Conservation (phyloP, 2,113 vertebrate genomes). For the Ceratotherium simum region DNA sequence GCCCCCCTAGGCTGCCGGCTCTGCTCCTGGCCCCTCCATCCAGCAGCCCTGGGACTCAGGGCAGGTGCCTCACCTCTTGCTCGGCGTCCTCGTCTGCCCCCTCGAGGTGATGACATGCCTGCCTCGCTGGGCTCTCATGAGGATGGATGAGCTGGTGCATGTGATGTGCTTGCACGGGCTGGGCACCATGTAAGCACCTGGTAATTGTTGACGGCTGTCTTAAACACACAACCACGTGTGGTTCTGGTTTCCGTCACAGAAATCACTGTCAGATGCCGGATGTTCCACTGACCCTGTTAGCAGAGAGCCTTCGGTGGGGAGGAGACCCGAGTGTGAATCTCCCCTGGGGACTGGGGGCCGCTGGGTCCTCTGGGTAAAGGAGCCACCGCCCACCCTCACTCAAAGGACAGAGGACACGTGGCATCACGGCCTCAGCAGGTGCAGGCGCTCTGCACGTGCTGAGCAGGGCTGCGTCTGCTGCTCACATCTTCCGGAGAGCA, state of each 20-base stretch:
- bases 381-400: accelerated
- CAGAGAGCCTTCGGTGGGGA: neutral
- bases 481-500: too few species aligned
- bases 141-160: neutral
- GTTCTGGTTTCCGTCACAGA: neutral
- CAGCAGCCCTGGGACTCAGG: accelerated
- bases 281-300: accelerated
- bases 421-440: neutral
- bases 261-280: accelerated
- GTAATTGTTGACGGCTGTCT: accelerated
- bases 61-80: too few species aligned
- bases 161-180: accelerated
- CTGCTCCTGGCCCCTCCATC: too few species aligned
- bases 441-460: too few species aligned
- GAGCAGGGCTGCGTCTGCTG: accelerated
- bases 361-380: neutral
- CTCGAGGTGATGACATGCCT: accelerated
- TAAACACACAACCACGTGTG: accelerated
- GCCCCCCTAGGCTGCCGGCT: neutral
- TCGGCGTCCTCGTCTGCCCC: neutral
- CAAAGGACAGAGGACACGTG: neutral
- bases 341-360: accelerated
- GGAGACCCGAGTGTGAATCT: accelerated
- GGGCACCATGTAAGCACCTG: accelerated
- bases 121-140: accelerated